These are phyloP conservation scores for Phrynosoma platyrhinos DNA, from an alignment of 2,113 vertebrate species.

Conservation along the genomic window DNA sequence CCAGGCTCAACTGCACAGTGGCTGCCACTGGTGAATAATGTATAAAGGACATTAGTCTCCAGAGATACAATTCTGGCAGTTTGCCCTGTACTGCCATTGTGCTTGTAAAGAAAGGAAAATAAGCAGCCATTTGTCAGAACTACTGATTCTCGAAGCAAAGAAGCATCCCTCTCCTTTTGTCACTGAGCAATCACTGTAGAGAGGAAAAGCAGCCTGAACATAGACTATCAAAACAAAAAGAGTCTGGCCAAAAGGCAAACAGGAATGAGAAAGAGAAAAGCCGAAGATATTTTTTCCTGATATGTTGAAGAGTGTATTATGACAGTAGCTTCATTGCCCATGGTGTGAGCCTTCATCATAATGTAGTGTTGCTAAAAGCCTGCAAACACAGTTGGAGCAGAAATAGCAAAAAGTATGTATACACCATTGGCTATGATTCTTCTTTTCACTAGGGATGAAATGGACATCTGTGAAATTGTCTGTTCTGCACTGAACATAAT, in stretches of 20 bases:
- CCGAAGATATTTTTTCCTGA: background rate
- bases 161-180: background rate
- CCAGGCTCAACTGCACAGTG: background rate
- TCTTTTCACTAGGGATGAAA: background rate
- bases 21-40: background rate
- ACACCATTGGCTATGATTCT: background rate
- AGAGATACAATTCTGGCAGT: background rate
- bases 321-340: background rate
- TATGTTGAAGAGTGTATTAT: background rate
- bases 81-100: background rate
- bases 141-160: background rate
- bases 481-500: background rate
- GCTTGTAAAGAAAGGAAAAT: background rate
- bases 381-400: background rate
- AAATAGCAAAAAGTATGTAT: background rate
- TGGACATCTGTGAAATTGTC: background rate
- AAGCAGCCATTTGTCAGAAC: background rate
- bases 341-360: background rate
- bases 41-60: background rate
- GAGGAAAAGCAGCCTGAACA: background rate
- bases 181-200: background rate
- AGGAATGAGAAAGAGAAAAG: slow-evolving; percentile 29
- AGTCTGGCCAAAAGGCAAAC: slow-evolving; percentile 12
- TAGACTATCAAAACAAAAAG: background rate
- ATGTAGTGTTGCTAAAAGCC: background rate